A percentile compares a stretch with the other conserved stretches of the same genome.
These are phyloP conservation scores for Mormyrus lacerda DNA, from an alignment of 2,113 vertebrate genomes.

Conservation along the genomic window DNA sequence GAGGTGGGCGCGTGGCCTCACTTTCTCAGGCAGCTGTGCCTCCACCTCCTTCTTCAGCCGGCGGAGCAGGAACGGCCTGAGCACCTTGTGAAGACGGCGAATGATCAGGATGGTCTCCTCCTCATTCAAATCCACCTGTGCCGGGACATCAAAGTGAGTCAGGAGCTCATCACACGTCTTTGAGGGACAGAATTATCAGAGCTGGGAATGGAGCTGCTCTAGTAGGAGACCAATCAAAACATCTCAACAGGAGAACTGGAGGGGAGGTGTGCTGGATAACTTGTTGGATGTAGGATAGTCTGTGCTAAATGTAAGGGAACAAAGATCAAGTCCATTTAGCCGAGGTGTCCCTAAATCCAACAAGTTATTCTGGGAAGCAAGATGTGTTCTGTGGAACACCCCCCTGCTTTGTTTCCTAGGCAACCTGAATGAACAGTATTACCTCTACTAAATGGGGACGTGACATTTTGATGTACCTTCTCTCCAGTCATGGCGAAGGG, in stretches of 20 bases:
- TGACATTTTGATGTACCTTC: slow-evolving; percentile 64
- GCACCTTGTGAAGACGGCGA: slow-evolving; percentile 89
- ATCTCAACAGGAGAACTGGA: neutral
- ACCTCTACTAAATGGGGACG: neutral
- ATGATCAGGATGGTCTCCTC: slow-evolving; percentile 97
- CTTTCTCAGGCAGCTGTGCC: slow-evolving; percentile 92
- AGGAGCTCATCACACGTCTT: neutral
- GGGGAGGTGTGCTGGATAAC: too few species aligned
- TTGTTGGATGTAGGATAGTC: neutral
- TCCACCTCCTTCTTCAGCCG: slow-evolving; percentile 95
- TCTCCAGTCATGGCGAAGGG: slow-evolving; percentile 96
- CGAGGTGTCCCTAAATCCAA: neutral
- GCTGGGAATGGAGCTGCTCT: neutral
- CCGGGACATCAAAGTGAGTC: neutral
- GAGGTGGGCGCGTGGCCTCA: slow-evolving; percentile 34
- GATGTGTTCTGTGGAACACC: neutral
- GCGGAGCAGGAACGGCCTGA: slow-evolving; percentile 87
- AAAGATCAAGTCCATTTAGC: neutral
- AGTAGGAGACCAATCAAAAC: neutral
- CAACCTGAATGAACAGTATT: neutral
- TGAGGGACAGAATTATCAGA: neutral
- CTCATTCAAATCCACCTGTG: slow-evolving; percentile 89
- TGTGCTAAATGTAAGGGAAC: neutral
- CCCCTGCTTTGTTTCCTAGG: neutral
- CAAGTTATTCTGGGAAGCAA: neutral